phyloP scores from a whole-genome alignment of 1,140 invertebrate species.

The Atta colombica region DNA sequence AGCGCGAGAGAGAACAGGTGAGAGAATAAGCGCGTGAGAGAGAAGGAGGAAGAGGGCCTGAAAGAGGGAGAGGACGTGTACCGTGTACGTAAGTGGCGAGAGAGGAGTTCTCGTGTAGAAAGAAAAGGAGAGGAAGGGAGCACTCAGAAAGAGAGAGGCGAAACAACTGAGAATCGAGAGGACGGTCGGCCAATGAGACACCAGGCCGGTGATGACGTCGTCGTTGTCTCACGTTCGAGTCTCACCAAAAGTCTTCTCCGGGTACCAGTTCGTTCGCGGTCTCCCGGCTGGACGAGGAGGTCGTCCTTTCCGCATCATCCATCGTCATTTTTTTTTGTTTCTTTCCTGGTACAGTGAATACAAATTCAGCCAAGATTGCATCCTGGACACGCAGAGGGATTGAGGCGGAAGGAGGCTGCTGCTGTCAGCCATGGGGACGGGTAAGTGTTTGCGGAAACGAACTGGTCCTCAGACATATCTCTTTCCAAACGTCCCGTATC shows the following conservation, averaged over 20 bases:
- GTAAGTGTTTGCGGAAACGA: conserved; percentile 76
- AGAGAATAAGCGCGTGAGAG: conserved; percentile 40
- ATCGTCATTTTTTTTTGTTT: conserved; percentile 64
- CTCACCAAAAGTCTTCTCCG: conserved; percentile 80
- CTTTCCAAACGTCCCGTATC: neutral
- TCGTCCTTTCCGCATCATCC: conserved; percentile 61
- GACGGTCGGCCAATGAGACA: conserved; percentile 78
- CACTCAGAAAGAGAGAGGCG: conserved; percentile 74
- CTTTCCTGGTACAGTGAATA: conserved; percentile 75
- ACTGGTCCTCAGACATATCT: conserved; percentile 24
- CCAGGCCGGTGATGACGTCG: conserved; percentile 78
- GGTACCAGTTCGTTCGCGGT: conserved; percentile 84
- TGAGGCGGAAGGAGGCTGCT: conserved; percentile 82
- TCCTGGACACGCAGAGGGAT: conserved; percentile 78
- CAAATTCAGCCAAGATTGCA: conserved; percentile 77
- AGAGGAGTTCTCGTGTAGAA: conserved; percentile 68
- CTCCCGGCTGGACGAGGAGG: conserved; percentile 82
- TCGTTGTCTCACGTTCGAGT: conserved; percentile 79
- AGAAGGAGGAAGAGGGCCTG: neutral
- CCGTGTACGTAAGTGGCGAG: conserved; percentile 61
- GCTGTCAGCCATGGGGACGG: conserved; percentile 84
- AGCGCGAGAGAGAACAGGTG: conserved; percentile 42
- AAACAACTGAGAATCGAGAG: conserved; percentile 71
- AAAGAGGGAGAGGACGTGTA: conserved; percentile 43
- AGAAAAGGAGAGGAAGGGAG: conserved; percentile 78